Evolutionary conservation across 1,140 invertebrate genomes (phyloP), one percentile per base, ranked within the genome.

Genomic region (Mya arenaria): DNA sequence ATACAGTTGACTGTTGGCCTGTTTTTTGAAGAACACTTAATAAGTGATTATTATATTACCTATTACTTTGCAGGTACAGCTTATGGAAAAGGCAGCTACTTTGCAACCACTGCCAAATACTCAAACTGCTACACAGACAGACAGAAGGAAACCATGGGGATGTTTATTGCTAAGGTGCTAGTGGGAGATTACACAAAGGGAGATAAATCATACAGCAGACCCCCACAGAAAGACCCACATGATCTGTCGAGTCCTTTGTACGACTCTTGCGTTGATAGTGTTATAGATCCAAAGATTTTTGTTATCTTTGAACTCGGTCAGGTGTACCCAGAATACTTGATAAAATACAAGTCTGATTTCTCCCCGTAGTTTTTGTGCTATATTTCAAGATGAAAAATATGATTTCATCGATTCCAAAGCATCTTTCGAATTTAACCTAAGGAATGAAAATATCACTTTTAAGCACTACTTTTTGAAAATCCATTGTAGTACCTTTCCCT

Each of bases 281-380:
- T 56, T 13, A 15, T 19, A 0, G 78, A 86, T 55, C 87, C 89
- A 10, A 66, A 28, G 65, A 90, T 89, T 17, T 89, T 86, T 84
- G 87, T 90, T 15, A 85, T 89, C 25, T 90, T 90, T 81, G n/a
- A n/a, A n/a, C 28, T 72, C 30, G 71, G 82, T 17, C 89, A 90
- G 78, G 80, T 81, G 19, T 89, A 90, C 79, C 89, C 89, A 15
- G 87, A 89, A 56, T 90, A 90, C 81, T 13, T 89, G n/a, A 84
- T 89, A 15, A 69, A 82, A 34, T 89, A 88, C 66, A 44, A 60
- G 32, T 60, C 72, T 63, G 48, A 75, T n/a, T n/a, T n/a, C n/a
- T n/a, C n/a, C n/a, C n/a, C n/a, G n/a, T n/a, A n/a, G n/a, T n/a
- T n/a, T n/a, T n/a, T n/a, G n/a, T n/a, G n/a, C n/a, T n/a, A n/a